Evolutionary conservation across 2,888 invertebrate genomes (phyloP), one percentile per base, ranked within the genome.

Genomic region (Laspeyria flexula): DNA sequence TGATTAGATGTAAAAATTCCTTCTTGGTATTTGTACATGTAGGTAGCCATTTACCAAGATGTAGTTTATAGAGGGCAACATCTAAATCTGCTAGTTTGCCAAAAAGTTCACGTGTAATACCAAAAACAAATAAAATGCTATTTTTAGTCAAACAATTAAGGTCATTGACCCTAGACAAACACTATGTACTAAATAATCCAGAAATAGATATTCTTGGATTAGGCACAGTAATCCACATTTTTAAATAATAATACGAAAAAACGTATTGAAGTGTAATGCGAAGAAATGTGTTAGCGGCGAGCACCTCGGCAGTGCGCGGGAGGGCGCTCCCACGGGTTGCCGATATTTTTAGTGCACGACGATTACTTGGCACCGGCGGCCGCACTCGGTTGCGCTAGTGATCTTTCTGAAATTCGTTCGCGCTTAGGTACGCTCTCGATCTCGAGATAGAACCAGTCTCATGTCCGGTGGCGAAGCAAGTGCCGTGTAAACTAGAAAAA

Each of bases 281-380:
- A 88, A 88, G 88, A 90, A 88, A 88, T 87, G 89, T 82, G 81
- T 86, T 86, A 82, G 81, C 83, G 85, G 79, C 85, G 83, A 83
- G 83, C 85, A 83, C 84, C 81, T 83, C 85, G 76, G 81, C n/a
- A 81, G 87, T 85, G 91, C 88, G 91, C 91, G 91, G 92, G 92
- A 91, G 91, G 92, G 92, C 90, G 92, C 92, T 91, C 92, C 92
- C 92, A 92, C 92, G 92, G 92, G 91, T 92, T 90, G 88, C 89
- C 85, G 93, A 88, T 94, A 94, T 94, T 94, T 94, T 94, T 94
- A 94, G 94, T 94, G 88, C 87, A 85, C 91, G 92, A 92, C 93
- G 93, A 94, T 93, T 93, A 93, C 93, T 94, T 94, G 94, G 94
- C 94, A 94, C 92, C 89, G 92, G 86, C 90, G 92, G 89, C 89